Percentiles rank a stretch among this genome's conserved stretches.
These are phyloP conservation scores for Proterorhinus semilunaris DNA, from an alignment of 2,113 vertebrate species.

Conservation along the genomic window DNA sequence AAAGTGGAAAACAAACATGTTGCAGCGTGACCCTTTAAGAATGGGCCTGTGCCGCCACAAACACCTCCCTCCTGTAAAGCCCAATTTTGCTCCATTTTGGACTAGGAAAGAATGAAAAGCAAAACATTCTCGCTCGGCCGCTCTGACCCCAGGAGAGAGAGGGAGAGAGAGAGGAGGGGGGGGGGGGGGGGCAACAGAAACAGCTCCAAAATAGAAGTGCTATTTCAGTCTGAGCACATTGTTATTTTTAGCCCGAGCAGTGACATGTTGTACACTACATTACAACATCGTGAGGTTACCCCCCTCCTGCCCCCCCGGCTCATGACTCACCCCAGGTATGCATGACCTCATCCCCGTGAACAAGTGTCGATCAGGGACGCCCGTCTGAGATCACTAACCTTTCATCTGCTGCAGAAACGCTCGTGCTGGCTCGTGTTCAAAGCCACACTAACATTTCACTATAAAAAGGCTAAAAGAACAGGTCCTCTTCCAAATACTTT, in stretches of 20 bases:
- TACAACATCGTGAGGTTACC: conserved; percentile 74
- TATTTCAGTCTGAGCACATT: conserved; percentile 71
- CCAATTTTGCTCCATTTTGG: conserved; percentile 22
- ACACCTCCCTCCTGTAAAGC: neutral
- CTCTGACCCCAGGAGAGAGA: conserved; percentile 47
- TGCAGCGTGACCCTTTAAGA: no score
- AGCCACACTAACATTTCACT: neutral
- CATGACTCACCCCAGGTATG: conserved; percentile 74
- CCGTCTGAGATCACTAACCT: conserved; percentile 50
- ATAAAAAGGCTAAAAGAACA: no score
- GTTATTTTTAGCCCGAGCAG: conserved; percentile 76
- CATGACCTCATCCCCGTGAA: conserved; percentile 64
- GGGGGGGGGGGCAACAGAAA: conserved; percentile 71
- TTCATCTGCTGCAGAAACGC: neutral
- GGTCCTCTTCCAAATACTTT: no score
- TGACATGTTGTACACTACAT: conserved; percentile 67
- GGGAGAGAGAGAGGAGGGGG: neutral
- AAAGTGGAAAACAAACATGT: no score
- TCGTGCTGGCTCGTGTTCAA: conserved; percentile 40
- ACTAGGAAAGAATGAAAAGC: conserved; percentile 57
- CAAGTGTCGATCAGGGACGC: conserved; percentile 37
- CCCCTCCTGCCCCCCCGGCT: conserved; percentile 31
- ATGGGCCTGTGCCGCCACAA: neutral
- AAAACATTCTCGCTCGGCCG: conserved; percentile 56
- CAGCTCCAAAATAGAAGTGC: conserved; percentile 75